A percentile compares a stretch with the other conserved stretches of the same genome.
Evolutionary conservation across 1,140 invertebrate species (phyloP).

Genomic region (Heliconius nattereri): DNA sequence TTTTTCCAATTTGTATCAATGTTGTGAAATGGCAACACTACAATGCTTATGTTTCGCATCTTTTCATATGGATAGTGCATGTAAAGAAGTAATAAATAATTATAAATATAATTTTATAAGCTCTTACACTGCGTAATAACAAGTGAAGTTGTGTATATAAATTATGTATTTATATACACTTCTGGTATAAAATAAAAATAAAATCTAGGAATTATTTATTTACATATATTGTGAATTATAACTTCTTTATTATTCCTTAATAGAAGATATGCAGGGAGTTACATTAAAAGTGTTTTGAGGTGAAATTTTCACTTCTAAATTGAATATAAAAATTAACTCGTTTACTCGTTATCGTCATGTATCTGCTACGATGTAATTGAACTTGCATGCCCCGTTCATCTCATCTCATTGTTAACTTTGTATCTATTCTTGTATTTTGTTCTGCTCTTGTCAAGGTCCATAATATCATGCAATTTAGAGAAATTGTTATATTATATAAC

Average conservation of each 20-base stretch:
- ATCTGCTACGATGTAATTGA: neutral
- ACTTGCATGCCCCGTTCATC: conserved; percentile 7
- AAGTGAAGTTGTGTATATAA: too few relatives aligned
- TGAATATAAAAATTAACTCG: too few relatives aligned
- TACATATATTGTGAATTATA: too few relatives aligned
- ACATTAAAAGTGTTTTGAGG: too few relatives aligned
- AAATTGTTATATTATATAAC: neutral
- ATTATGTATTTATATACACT: too few relatives aligned
- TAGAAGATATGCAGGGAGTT: too few relatives aligned
- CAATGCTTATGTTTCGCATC: conserved; percentile 9
- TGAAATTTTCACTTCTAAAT: too few relatives aligned
- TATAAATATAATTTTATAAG: neutral
- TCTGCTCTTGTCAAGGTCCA: neutral
- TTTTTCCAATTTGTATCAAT: neutral
- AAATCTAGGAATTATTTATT: too few relatives aligned
- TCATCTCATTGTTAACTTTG: conserved; percentile 16
- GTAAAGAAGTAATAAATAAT: neutral
- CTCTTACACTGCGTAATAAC: too few relatives aligned
- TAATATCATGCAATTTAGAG: neutral
- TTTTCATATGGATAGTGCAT: neutral
- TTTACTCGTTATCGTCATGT: neutral
- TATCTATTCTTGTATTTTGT: neutral
- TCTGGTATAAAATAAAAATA: too few relatives aligned
- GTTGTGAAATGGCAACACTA: conserved; percentile 14
- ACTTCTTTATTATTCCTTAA: too few relatives aligned